phyloP scores from a whole-genome alignment of 2,888 invertebrate species.

The Ethmia dodecea region DNA sequence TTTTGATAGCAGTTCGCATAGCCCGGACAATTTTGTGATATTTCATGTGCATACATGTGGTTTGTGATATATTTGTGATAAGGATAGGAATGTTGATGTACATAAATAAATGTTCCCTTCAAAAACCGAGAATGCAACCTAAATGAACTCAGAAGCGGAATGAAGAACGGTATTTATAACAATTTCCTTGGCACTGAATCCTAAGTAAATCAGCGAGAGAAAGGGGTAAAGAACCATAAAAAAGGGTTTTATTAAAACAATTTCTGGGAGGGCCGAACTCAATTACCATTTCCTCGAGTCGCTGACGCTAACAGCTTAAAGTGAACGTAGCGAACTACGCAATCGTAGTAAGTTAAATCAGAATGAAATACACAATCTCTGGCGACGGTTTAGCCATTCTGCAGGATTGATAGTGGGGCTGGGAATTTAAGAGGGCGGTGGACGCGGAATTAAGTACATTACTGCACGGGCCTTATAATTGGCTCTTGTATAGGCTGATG shows the following conservation, averaged over 20 bases:
- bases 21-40: too few relatives aligned
- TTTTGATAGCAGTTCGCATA: too few relatives aligned
- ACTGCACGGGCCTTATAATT: too few relatives aligned
- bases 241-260: slow-evolving; percentile 26
- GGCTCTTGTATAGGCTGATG: too few relatives aligned
- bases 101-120: too few relatives aligned
- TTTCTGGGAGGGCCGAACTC: slow-evolving; percentile 35
- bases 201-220: slow-evolving; percentile 6
- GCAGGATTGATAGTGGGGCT: slow-evolving; percentile 40
- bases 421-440: slow-evolving; percentile 44
- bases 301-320: slow-evolving; percentile 25
- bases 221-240: slow-evolving; percentile 10
- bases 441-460: too few relatives aligned
- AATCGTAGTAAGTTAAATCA: slow-evolving; percentile 25
- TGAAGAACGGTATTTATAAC: neutral
- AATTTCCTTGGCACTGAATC: neutral
- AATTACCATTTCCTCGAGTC: slow-evolving; percentile 47
- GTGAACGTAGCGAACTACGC: slow-evolving; percentile 40
- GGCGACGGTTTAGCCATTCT: slow-evolving; percentile 24
- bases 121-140: too few relatives aligned
- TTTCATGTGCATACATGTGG: too few relatives aligned
- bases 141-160: neutral
- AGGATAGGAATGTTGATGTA: too few relatives aligned
- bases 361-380: slow-evolving; percentile 29
- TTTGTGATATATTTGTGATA: too few relatives aligned